Evolutionary conservation across 2,113 vertebrate species (phyloP), one percentile per base, ranked within the genome.

Genomic region (Trematocara zebra): DNA sequence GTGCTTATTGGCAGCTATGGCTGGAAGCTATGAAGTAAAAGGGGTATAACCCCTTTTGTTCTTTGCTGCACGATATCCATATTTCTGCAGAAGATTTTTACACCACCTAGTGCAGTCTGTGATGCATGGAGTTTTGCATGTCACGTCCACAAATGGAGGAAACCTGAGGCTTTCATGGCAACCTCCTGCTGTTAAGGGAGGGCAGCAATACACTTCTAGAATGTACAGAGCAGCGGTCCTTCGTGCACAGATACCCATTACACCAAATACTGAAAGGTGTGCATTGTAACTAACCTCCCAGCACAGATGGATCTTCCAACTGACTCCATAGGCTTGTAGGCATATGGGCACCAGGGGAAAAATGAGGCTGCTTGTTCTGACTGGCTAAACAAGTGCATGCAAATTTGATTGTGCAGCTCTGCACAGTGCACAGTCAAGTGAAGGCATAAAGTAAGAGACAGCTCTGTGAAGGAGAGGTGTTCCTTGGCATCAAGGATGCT

Each of bases 351-450:
- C 26, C 80, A 56, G 14, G 74, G 84, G 87, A 54, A 49, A 82
- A 26, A 52, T 76, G 72, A 76, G 26, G 44, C 44, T 51, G 59
- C 47, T 78, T 17, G 8, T 81, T 18, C 53, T 84, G 67, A 88
- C 44, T 82, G 87, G 84, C 80, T 78, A 7, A 74, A 47, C 23
- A 67, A 74, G 40, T 10, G 12, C 17, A 53, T 85, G 49, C 53
- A 82, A 49, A 87, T 88, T 80, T 91, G 14, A 72, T 78, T n/a
- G 49, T 49, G 82, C 56, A 35, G 80, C 80, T 86, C 69, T 86
- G 91, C 83, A 67, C n/a, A 86, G 85, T 67, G 47, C 51, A 74
- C 54, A 69, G 20, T 6, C 2, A n/a, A 26, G n/a, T 28, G 67
- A 56, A 51, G 18, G 28, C 3, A 72, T 56, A 81, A 12, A 2